phyloP scores from a whole-genome alignment of 1,140 invertebrate genomes.

The Semibalanus balanoides region DNA sequence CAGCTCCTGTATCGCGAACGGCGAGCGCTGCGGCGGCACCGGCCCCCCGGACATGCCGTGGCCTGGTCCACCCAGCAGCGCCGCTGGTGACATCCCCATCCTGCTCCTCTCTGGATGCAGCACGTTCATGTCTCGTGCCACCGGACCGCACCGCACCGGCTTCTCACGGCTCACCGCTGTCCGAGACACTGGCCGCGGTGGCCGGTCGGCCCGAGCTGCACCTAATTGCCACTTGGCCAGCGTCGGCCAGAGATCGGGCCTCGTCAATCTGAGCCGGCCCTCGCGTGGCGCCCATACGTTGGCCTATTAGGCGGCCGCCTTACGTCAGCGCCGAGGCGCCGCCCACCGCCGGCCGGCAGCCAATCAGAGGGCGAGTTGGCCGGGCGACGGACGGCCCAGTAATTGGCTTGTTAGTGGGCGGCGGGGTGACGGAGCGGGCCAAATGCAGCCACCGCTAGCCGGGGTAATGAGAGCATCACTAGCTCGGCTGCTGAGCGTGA shows the following conservation, averaged over 20 bases:
- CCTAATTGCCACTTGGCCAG: not conserved
- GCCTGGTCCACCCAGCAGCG: not conserved
- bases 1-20: conserved; percentile 82
- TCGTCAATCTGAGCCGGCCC: conserved; percentile 10
- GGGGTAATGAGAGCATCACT: too few species aligned
- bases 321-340: conserved; percentile 12
- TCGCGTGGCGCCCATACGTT: conserved; percentile 10
- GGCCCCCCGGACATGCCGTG: not conserved
- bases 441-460: too few species aligned
- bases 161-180: not conserved
- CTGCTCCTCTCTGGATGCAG: conserved; percentile 20
- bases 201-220: too few species aligned
- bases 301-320: conserved; percentile 10
- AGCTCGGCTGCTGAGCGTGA: too few species aligned
- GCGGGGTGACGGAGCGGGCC: too few species aligned
- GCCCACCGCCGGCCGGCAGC: conserved; percentile 9
- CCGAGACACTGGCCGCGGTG: not conserved
- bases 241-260: conserved; percentile 9
- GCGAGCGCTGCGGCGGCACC: conserved; percentile 61
- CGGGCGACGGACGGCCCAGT: not conserved
- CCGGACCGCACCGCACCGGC: not conserved
- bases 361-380: conserved; percentile 13
- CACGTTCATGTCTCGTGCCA: conserved; percentile 16
- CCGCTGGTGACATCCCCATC: conserved; percentile 6
- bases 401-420: conserved; percentile 7